phyloP scores from a whole-genome alignment of 2,113 vertebrate species.

The Todiramphus saurophagus region DNA sequence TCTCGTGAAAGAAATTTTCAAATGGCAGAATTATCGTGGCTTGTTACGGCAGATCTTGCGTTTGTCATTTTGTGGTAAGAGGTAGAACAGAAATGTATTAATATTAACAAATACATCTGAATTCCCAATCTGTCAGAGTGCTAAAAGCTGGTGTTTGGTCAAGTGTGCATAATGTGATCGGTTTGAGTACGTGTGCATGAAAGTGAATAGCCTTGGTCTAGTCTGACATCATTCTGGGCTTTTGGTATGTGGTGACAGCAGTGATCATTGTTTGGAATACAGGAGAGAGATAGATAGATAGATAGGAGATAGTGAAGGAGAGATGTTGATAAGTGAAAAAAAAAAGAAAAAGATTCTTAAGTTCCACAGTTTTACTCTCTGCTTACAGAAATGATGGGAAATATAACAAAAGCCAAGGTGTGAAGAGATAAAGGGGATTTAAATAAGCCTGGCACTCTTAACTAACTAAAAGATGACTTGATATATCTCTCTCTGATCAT shows the following conservation, averaged over 20 bases:
- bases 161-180: neutral
- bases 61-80: neutral
- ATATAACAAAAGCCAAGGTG: constrained; percentile 46
- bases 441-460: constrained; percentile 49
- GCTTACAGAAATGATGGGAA: constrained; percentile 16
- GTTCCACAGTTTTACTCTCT: neutral
- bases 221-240: neutral
- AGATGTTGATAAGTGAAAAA: neutral
- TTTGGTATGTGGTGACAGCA: neutral
- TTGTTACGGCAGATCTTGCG: neutral
- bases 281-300: neutral
- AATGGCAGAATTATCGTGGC: neutral
- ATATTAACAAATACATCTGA: neutral
- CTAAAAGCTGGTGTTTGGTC: neutral
- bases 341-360: neutral
- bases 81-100: neutral
- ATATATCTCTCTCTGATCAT: constrained; percentile 64
- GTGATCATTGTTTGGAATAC: neutral
- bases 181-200: neutral
- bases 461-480: constrained; percentile 64
- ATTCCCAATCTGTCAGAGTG: neutral
- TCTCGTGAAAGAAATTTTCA: neutral
- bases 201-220: neutral
- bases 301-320: neutral
- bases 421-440: constrained; percentile 59